These are phyloP conservation scores for Astreopora myriophthalma DNA, from an alignment of 64 coral and sea anemone species.

Conservation along the genomic window DNA sequence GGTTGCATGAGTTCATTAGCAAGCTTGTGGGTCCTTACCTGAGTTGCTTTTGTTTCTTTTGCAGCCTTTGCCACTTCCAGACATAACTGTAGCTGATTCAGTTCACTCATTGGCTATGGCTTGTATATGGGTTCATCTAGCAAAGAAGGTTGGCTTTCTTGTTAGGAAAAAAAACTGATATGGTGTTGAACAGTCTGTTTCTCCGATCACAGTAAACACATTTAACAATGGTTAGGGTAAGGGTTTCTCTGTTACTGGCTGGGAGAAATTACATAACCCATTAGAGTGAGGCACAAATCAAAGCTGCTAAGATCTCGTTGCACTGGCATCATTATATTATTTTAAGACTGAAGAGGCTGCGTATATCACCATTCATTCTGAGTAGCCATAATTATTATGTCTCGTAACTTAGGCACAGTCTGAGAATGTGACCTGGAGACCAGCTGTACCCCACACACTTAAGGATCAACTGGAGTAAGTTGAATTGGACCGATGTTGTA, in stretches of 20 bases:
- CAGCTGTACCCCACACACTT: conserved; percentile 70
- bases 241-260: too few species aligned
- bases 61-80: conserved; percentile 77
- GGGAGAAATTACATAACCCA: too few species aligned
- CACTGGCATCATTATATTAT: too few species aligned
- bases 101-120: conserved; percentile 90
- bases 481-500: neutral
- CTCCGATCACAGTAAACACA: too few species aligned
- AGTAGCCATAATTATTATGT: neutral
- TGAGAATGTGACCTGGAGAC: conserved; percentile 64
- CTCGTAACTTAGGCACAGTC: conserved; percentile 56
- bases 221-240: too few species aligned
- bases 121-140: conserved; percentile 87
- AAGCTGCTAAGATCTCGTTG: too few species aligned
- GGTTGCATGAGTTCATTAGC: neutral
- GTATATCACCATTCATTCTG: too few species aligned
- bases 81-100: conserved; percentile 74
- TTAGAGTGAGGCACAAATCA: too few species aligned
- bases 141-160: conserved; percentile 73
- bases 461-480: conserved; percentile 93
- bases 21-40: neutral
- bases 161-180: neutral
- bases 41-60: conserved; percentile 1
- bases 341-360: too few species aligned
- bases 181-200: neutral